Conservation (phyloP, 2,113 vertebrate species). For the Corythaixoides concolor region DNA sequence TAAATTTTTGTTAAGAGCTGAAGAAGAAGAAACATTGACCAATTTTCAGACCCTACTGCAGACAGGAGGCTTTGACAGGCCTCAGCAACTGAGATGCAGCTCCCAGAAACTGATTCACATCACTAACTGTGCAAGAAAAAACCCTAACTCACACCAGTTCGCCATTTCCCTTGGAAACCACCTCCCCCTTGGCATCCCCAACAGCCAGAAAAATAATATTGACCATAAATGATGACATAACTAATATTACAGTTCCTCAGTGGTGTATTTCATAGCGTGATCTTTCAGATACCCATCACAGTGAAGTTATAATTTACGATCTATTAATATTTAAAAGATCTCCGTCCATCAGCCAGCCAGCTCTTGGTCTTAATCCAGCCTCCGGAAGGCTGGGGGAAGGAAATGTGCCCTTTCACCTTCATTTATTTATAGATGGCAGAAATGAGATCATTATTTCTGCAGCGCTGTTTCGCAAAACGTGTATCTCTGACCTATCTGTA, state of each 20-base stretch:
- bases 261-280: background rate
- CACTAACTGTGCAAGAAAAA: background rate
- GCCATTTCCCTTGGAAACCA: background rate
- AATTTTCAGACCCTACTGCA: background rate
- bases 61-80: background rate
- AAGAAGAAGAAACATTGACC: background rate
- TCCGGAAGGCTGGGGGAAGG: background rate
- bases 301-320: background rate
- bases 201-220: background rate
- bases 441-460: conserved; percentile 5
- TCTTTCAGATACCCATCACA: background rate
- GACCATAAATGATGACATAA: background rate
- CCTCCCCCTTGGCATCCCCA: background rate
- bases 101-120: background rate
- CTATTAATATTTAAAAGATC: background rate
- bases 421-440: conserved; percentile 52
- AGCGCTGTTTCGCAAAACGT: accelerated
- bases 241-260: background rate
- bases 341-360: background rate
- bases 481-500: background rate
- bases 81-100: background rate
- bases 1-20: background rate
- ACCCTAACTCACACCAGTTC: background rate
- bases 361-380: background rate
- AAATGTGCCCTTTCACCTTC: conserved; percentile 38